Conservation (phyloP, 1,140 invertebrate genomes). For the Polypedilum vanderplanki region DNA sequence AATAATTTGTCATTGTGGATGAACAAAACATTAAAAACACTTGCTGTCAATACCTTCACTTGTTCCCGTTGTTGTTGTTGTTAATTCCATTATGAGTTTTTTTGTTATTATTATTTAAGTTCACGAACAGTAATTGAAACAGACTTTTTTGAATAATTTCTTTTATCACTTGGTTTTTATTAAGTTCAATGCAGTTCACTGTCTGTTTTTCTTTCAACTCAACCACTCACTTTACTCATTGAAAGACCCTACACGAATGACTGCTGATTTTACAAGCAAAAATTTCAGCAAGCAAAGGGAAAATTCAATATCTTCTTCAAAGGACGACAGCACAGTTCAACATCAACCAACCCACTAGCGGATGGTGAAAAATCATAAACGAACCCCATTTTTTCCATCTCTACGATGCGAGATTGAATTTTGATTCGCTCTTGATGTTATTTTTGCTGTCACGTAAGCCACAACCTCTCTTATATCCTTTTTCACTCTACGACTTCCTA, state of each 20-base stretch:
- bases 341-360: constrained; percentile 21
- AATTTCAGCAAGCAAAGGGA: not conserved
- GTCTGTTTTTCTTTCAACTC: too few relatives aligned
- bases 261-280: too few relatives aligned
- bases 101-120: too few relatives aligned
- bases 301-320: not conserved
- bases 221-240: too few relatives aligned
- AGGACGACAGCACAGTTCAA: not conserved
- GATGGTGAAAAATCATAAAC: constrained; percentile 22
- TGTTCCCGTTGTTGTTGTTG: not conserved
- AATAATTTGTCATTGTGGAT: too few relatives aligned
- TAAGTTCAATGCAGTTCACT: too few relatives aligned
- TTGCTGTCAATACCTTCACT: not conserved
- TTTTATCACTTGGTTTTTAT: too few relatives aligned
- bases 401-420: not conserved
- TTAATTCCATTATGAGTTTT: not conserved
- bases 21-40: not conserved
- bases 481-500: not conserved
- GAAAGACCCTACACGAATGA: too few relatives aligned
- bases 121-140: too few relatives aligned
- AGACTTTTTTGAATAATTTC: too few relatives aligned
- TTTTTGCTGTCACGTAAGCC: constrained; percentile 27
- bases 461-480: not conserved
- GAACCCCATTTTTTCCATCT: not conserved
- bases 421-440: constrained; percentile 27